Evolutionary conservation across 2,797 vertebrate genomes (phyloP).

Genomic region (Sebastes diploproa): DNA sequence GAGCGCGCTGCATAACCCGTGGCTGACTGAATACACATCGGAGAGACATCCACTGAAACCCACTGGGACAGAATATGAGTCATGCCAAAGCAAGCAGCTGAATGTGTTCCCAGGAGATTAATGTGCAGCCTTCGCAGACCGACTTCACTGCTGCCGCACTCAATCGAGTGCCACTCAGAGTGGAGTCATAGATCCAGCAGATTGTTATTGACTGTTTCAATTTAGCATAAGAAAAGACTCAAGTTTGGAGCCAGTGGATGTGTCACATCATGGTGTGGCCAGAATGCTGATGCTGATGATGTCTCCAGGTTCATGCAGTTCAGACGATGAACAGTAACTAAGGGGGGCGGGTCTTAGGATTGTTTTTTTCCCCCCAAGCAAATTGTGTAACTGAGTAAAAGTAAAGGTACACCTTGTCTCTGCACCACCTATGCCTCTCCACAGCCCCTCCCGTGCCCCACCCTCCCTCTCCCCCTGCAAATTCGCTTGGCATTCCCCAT

Average conservation of each 20-base stretch:
- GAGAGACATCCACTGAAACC: conserved; percentile 40
- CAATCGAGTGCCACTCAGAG: conserved; percentile 2
- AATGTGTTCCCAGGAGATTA: conserved; percentile 57
- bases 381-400: not conserved
- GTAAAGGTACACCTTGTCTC: not conserved
- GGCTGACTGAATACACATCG: conserved; percentile 31
- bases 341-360: too few relatives aligned
- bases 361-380: not conserved
- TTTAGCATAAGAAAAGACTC: conserved; percentile 36
- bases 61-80: conserved; percentile 52
- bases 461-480: conserved; percentile 30
- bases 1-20: conserved; percentile 12
- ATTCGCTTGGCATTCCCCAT: conserved; percentile 54
- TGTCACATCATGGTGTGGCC: conserved; percentile 13
- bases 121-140: conserved; percentile 5
- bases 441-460: conserved; percentile 14
- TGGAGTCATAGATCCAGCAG: conserved; percentile 2
- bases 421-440: conserved; percentile 13
- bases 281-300: conserved; percentile 1
- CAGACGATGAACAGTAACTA: not conserved
- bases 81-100: conserved; percentile 48
- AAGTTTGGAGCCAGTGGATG: conserved; percentile 18
- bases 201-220: conserved; percentile 22
- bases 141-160: conserved; percentile 1
- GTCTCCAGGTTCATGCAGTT: not conserved